Evolutionary conservation across 2,113 vertebrate genomes (phyloP).

Genomic region (Caretta caretta): DNA sequence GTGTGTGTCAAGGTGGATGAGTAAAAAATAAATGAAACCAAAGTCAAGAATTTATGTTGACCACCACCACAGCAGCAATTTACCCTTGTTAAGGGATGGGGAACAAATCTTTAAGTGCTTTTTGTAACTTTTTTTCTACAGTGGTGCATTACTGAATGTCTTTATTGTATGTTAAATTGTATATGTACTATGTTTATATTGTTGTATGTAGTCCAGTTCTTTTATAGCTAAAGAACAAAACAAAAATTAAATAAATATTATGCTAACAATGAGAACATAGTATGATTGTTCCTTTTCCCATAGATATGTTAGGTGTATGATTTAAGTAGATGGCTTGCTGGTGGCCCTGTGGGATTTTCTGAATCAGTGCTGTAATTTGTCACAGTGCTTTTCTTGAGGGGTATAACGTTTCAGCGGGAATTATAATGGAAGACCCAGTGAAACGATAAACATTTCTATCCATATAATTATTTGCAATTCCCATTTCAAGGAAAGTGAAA

Average conservation of each 20-base stretch:
- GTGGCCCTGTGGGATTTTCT: neutral
- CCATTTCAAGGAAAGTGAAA: neutral
- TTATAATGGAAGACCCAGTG: neutral
- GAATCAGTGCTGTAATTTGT: neutral
- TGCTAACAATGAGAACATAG: neutral
- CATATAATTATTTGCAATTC: neutral
- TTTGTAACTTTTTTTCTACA: slow-evolving; percentile 10
- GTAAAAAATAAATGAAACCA: neutral
- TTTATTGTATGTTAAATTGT: neutral
- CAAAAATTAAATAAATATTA: slow-evolving; percentile 44
- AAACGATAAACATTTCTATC: neutral
- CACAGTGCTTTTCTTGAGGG: neutral
- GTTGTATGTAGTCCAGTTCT: slow-evolving; percentile 26
- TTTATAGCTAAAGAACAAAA: slow-evolving; percentile 47
- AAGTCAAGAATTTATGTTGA: slow-evolving; percentile 15
- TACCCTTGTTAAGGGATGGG: neutral
- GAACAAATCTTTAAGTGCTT: slow-evolving; percentile 17
- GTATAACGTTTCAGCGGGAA: neutral
- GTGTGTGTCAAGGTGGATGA: neutral
- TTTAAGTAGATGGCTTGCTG: neutral
- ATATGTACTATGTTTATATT: slow-evolving; percentile 27
- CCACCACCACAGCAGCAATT: neutral
- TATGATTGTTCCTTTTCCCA: neutral
- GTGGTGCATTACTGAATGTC: slow-evolving; percentile 5
- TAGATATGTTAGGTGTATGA: too few relatives aligned